A percentile compares a stretch with the other conserved stretches of the same genome.
These are phyloP conservation scores for Pituophis catenifer DNA, from an alignment of 2,113 vertebrate genomes.

Conservation along the genomic window DNA sequence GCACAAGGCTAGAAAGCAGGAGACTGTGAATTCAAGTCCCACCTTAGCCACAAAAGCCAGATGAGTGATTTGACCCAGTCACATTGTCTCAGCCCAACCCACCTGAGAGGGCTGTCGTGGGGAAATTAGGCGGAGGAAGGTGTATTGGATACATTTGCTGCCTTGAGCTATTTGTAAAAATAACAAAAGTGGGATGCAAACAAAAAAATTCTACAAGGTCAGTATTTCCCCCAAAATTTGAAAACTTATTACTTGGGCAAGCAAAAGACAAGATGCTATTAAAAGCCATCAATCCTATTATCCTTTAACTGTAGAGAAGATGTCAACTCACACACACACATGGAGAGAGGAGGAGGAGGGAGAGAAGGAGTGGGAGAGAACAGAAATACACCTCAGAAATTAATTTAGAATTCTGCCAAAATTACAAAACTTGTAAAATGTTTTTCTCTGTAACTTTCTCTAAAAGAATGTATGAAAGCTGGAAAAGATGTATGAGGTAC, in stretches of 20 bases:
- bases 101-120: background rate
- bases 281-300: background rate
- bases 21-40: background rate
- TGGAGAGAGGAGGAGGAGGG: no score
- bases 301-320: background rate
- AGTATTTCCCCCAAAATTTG: background rate
- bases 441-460: background rate
- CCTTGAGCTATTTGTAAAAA: background rate
- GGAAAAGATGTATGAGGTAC: background rate
- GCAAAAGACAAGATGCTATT: background rate
- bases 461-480: background rate
- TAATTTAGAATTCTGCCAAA: background rate
- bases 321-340: background rate
- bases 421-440: background rate
- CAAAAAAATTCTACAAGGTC: background rate
- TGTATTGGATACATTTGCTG: background rate
- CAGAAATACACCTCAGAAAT: background rate
- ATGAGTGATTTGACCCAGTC: background rate
- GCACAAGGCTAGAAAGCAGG: background rate
- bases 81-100: background rate
- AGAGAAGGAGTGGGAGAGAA: no score
- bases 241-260: background rate
- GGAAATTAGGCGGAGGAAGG: background rate
- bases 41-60: background rate
- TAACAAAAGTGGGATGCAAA: background rate